These are phyloP conservation scores for Pseudopleuronectes americanus DNA, from an alignment of 2,797 vertebrate genomes.

Conservation along the genomic window DNA sequence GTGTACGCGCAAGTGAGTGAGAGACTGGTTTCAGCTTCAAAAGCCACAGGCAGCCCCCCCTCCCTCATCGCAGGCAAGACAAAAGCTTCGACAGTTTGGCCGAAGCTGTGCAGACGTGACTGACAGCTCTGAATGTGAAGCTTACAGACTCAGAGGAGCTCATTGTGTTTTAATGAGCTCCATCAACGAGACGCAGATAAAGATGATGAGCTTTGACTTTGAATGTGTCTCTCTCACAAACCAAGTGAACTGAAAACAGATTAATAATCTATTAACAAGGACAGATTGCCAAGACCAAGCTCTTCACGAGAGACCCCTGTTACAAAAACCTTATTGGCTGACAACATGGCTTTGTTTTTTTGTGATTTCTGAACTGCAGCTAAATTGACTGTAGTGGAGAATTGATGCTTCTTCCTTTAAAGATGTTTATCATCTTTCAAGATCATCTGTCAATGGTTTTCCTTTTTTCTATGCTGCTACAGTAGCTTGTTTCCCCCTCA, in stretches of 20 bases:
- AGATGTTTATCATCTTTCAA: not conserved
- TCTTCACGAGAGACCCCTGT: not conserved
- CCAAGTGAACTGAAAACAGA: constrained; percentile 4
- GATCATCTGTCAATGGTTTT: not conserved
- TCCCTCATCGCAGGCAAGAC: constrained; percentile 38
- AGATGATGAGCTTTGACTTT: constrained; percentile 46
- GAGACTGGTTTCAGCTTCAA: constrained; percentile 40
- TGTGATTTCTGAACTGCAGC: constrained; percentile 10
- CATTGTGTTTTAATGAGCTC: constrained; percentile 61
- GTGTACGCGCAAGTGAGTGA: not conserved
- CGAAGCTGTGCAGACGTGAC: constrained; percentile 45
- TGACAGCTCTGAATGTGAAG: constrained; percentile 58
- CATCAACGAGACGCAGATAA: constrained; percentile 34
- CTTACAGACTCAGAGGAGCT: constrained; percentile 43
- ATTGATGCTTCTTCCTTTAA: not conserved
- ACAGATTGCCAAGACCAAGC: not conserved
- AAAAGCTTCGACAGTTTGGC: constrained; percentile 59
- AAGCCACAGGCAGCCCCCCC: constrained; percentile 36
- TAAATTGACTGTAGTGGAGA: constrained; percentile 2
- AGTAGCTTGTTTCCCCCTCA: constrained; percentile 3
- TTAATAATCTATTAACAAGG: constrained; percentile 23
- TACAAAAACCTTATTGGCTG: constrained; percentile 2
- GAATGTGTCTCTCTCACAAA: constrained; percentile 15
- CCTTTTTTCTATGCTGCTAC: constrained; percentile 6
- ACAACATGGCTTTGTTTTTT: constrained; percentile 7